A percentile compares a stretch with the other conserved stretches of the same genome.
phyloP scores from a whole-genome alignment of 2,797 vertebrate genomes.

The Delichon dasypus region DNA sequence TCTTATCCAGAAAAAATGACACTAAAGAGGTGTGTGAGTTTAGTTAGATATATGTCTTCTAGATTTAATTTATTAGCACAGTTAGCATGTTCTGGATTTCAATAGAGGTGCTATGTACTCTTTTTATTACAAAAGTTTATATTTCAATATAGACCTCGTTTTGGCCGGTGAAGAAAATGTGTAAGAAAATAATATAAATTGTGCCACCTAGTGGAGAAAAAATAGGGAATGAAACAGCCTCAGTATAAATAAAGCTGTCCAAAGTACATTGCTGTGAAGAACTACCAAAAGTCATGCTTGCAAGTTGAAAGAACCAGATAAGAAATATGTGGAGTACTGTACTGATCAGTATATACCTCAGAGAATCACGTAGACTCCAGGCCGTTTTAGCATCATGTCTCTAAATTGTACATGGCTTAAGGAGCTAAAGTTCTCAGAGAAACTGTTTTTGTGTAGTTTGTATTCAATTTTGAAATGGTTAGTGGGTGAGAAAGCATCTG shows the following conservation, averaged over 20 bases:
- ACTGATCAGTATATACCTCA: neutral
- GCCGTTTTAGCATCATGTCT: neutral
- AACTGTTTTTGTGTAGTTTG: neutral
- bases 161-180: neutral
- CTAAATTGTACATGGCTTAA: neutral
- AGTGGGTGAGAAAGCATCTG: neutral
- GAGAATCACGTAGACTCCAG: neutral
- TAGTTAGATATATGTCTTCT: conserved; percentile 6
- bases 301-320: neutral
- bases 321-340: neutral
- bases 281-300: neutral
- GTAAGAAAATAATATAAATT: conserved; percentile 69
- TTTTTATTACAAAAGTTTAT: conserved; percentile 14
- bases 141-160: conserved; percentile 2
- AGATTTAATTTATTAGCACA: neutral
- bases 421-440: neutral
- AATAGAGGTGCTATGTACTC: conserved; percentile 13
- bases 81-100: neutral
- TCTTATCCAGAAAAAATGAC: neutral
- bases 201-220: conserved; percentile 74
- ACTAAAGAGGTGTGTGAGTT: neutral
- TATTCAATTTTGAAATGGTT: neutral
- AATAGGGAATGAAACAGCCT: neutral
- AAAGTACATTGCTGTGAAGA: neutral
- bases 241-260: neutral